Base-by-base conservation (phyloP, 2,797 vertebrate genomes). In the Aphelocoma californica region DNA sequence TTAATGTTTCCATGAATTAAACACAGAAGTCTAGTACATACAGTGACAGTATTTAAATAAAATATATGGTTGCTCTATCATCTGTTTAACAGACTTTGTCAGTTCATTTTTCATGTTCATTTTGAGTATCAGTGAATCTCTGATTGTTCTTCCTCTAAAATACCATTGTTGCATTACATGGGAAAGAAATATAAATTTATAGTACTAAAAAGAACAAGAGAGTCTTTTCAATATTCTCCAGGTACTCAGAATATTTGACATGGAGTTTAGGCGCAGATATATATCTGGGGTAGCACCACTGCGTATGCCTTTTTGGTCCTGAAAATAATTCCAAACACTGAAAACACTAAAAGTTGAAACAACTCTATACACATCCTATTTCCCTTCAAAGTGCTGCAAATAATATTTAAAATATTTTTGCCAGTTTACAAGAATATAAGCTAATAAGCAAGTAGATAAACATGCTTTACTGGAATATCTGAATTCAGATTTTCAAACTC, bases 71-170 rank as follows among this genome's bases (percentile, higher is more conserved):
- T 91, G 18, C 12, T 78, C 28, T 48, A 47, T 91, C 93, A 87
- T 78, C 81, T 95, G 81, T 65, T 89, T 57, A 92, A 91, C 78
- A 95, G 86, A 94, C 7, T 81, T 90, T 57, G 20, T 29, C 56
- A 70, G 70, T 77, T 90, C 73, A 45, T 88, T 79, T 83, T 92
- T 92, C 62, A 86, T 48, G 12, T 58, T 86, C 25, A 66, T 84
- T 86, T 87, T 82, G 48, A 89, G 36, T 79, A 50, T 57, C 32
- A 74, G 38, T 69, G 45, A 82, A 91, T 90, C 19, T 77, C 36
- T 82, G 9, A 31, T 47, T 89, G 28, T 29, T 40, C 25, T 84
- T 85, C n/a, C 25, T 91, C 83, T 87, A 77, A 87, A 85, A 93
- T 48, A 70, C 5, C 44, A 62, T 19, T 69, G 31, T 24, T 93